Evolutionary conservation across 2,797 vertebrate genomes (phyloP), one percentile per base, ranked within the genome.

Genomic region (Pyrrhura leucotis): DNA sequence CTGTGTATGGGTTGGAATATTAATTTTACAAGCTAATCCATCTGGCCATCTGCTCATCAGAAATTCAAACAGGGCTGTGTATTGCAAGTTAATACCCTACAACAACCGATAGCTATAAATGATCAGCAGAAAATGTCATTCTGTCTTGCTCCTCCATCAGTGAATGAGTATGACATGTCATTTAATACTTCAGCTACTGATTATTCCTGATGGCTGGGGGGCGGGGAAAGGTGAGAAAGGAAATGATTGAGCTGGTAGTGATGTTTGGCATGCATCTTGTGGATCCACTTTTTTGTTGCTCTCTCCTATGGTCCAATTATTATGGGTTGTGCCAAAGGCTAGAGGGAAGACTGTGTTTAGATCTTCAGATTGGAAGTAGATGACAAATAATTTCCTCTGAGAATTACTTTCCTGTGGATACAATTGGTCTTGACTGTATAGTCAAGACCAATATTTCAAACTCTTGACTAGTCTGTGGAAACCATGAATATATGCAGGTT

Each of bases 301-400:
- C 85, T 93, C 91, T 97, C 91, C 95, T 90, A 93, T 92, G 87
- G 89, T 96, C 89, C 93, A 96, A 95, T 97, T 97, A 96, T 88
- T 95, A 88, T 63, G 93, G 87, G 85, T 91, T 96, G 92, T 96
- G 95, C 95, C 92, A 97, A 93, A 96, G 96, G 95, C 95, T 96
- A 95, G 82, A 81, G 95, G 93, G 96, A 96, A 94, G 93, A n/a
- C 80, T 91, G 69, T 94, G 89, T 97, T 97, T 95, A 96, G 95
- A 95, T 97, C 93, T 96, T 89, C 66, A 95, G 93, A 97, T 91
- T 96, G 92, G 93, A 92, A 91, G 91, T 89, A 96, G 94, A 40
- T 94, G 95, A 94, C 96, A 96, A 95, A 96, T 95, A 96, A 96
- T 96, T 96, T 96, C 92, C 95, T 96, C 89, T 95, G 96, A 97